Conservation (phyloP, 2,888 invertebrate species). For the Yponomeuta sedellus region DNA sequence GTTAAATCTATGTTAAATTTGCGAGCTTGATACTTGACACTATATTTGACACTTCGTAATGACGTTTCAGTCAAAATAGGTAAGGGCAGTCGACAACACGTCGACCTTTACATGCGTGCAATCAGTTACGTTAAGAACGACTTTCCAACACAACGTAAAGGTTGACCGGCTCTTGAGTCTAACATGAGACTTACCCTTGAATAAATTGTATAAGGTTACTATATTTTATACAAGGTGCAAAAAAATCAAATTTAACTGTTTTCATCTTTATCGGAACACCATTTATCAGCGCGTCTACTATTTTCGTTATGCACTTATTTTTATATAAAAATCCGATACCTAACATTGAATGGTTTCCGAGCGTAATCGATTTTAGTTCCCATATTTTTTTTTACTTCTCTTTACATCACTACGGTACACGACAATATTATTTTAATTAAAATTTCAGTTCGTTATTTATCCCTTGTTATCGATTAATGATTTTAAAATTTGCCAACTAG, state of each 20-base stretch:
- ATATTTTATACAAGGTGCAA: neutral
- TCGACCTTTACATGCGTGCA: too few relatives aligned
- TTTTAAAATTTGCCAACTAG: constrained; percentile 29
- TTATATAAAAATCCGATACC: constrained; percentile 39
- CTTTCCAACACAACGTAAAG: too few relatives aligned
- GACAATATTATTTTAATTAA: constrained; percentile 46
- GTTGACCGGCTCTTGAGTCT: too few relatives aligned
- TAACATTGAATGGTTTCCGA: constrained; percentile 30
- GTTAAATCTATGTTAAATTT: constrained; percentile 37
- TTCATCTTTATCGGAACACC: constrained; percentile 8
- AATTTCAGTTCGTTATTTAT: constrained; percentile 68
- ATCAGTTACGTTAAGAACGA: too few relatives aligned
- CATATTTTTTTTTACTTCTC: constrained; percentile 28
- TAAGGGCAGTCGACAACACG: too few relatives aligned
- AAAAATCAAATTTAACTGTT: neutral
- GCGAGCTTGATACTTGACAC: constrained; percentile 20
- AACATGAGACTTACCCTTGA: neutral
- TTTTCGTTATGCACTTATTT: constrained; percentile 27
- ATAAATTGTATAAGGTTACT: neutral
- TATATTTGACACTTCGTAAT: constrained; percentile 22
- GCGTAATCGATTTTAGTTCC: constrained; percentile 17
- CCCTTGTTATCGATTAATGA: constrained; percentile 56
- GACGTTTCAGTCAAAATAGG: constrained; percentile 23
- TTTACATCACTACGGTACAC: constrained; percentile 53
- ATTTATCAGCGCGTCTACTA: constrained; percentile 22